Evolutionary conservation across 2,888 invertebrate species (phyloP), one percentile per base, ranked within the genome.

Genomic region (Brassicogethes aeneus): DNA sequence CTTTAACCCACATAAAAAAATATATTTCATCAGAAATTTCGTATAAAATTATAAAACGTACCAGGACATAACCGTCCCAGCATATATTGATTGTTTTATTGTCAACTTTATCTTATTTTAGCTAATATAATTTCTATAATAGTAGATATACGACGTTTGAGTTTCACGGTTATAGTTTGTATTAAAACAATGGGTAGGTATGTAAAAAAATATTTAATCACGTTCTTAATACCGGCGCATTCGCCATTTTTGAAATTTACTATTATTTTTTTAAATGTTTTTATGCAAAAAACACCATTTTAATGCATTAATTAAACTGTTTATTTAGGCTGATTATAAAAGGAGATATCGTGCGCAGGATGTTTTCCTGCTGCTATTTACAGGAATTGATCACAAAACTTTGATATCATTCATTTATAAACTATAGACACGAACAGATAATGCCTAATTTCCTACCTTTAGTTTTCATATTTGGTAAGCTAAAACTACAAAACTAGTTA

Each of bases 11-110:
- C n/a, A n/a, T n/a, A n/a, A n/a, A n/a, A n/a, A n/a, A n/a, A n/a
- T n/a, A n/a, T n/a, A n/a, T n/a, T n/a, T n/a, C n/a, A 3, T 15
- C 34, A 15, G 3, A 2, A 15, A 13, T 23, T 23, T 5, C 5
- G 23, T 7, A 23, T 23, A 23, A 23, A 23, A 23, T 23, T 7
- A 23, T 23, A 23, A 23, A 23, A 23, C 46, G 52, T 52, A 42
- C 52, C 50, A 52, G 50, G 48, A 42, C 42, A 42, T 48, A 46
- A 43, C 42, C 47, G 38, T 39, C 52, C 42, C 44, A 30, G 37
- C 51, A 52, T 52, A 23, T 50, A 51, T 49, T 46, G 29, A 29
- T 29, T 34, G 37, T 29, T 36, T 40, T 46, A 39, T 32, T 39
- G 39, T 44, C 45, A 45, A 32, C 37, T 23, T 23, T 10, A 23